These are phyloP conservation scores for Parazoanthus darwini DNA, from an alignment of 92 coral and sea anemone genomes.

Conservation along the genomic window DNA sequence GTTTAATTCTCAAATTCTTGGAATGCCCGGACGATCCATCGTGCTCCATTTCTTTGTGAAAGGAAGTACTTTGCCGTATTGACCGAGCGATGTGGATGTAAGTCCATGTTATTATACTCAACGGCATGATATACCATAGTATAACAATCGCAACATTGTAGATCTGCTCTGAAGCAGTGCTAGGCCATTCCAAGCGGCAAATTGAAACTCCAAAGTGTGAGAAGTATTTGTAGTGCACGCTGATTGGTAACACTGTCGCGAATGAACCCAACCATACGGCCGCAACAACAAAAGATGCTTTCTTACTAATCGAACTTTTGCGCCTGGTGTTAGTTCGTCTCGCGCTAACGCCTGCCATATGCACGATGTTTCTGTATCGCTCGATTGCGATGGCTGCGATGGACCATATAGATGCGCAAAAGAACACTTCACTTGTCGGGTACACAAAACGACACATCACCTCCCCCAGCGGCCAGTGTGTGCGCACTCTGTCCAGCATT, in stretches of 20 bases:
- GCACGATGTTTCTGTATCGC: conserved; percentile 38
- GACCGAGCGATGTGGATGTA: conserved; percentile 30
- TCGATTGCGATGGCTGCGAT: conserved; percentile 45
- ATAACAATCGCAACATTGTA: conserved; percentile 18
- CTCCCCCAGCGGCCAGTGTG: conserved; percentile 31
- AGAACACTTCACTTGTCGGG: conserved; percentile 29
- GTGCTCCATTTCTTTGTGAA: conserved; percentile 28
- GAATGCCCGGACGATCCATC: conserved; percentile 25
- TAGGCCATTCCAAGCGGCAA: background rate
- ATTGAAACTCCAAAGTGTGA: background rate
- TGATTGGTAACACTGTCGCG: conserved; percentile 14
- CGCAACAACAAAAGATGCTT: background rate
- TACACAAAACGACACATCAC: conserved; percentile 29
- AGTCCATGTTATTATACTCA: conserved; percentile 40
- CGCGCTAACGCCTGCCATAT: conserved; percentile 5
- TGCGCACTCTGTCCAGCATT: conserved; percentile 8
- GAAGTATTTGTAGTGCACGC: conserved; percentile 2
- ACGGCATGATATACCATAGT: conserved; percentile 33
- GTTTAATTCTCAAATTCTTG: conserved; percentile 27
- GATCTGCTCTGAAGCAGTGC: background rate
- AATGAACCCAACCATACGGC: conserved; percentile 35
- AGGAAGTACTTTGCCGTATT: conserved; percentile 33
- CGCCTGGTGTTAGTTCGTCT: conserved; percentile 13
- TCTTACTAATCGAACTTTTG: background rate
- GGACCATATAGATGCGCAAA: conserved; percentile 39